These are phyloP conservation scores for Ornithorhynchus anatinus DNA, from an alignment of 2,113 vertebrate species.

Conservation along the genomic window DNA sequence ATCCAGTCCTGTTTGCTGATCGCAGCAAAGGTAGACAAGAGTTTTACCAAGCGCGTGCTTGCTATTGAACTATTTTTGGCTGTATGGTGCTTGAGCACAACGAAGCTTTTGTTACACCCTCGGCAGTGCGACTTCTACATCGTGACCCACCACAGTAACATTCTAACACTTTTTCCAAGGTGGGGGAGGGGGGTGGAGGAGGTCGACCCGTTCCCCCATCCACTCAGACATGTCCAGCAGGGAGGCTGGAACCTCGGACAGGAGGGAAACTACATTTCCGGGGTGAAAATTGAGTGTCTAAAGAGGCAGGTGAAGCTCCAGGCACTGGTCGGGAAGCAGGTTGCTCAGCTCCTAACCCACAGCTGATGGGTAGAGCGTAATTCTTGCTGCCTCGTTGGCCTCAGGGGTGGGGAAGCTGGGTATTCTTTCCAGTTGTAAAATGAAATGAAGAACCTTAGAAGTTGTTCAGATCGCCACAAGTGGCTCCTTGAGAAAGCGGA, in stretches of 20 bases:
- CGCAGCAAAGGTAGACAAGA: constrained; percentile 52
- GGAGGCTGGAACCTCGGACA: too few relatives aligned
- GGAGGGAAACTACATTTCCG: too few relatives aligned
- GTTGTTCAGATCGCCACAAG: constrained; percentile 45
- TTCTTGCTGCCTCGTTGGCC: constrained; percentile 20
- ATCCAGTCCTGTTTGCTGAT: constrained; percentile 58
- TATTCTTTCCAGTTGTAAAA: constrained; percentile 60
- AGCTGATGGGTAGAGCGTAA: constrained; percentile 57
- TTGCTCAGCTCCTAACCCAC: constrained; percentile 63
- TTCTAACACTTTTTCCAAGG: too few relatives aligned
- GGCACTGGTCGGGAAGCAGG: too few relatives aligned
- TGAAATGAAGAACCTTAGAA: constrained; percentile 61
- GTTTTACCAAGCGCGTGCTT: constrained; percentile 54
- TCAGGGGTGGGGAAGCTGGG: constrained; percentile 60
- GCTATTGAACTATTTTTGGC: constrained; percentile 47
- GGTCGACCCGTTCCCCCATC: too few relatives aligned
- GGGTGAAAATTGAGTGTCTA: too few relatives aligned
- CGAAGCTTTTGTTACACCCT: background rate
- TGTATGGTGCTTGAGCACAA: background rate
- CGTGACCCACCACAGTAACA: too few relatives aligned
- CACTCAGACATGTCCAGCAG: too few relatives aligned
- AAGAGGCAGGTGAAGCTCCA: too few relatives aligned
- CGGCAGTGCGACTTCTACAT: background rate
- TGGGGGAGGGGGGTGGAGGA: too few relatives aligned
- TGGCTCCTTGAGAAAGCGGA: constrained; percentile 48